phyloP scores from a whole-genome alignment of 2,888 invertebrate species.

The Heliconius charithonia region DNA sequence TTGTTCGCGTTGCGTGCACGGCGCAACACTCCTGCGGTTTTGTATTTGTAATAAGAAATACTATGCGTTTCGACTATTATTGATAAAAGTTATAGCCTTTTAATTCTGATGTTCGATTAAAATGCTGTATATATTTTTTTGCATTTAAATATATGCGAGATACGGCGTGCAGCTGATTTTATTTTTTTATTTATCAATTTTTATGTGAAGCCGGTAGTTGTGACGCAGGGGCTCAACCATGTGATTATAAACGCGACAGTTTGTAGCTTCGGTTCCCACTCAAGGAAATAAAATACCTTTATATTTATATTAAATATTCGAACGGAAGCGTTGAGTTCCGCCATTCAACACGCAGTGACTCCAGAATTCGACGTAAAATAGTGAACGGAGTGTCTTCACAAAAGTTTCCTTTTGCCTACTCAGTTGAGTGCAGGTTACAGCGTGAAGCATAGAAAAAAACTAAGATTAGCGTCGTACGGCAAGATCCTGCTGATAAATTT shows the following conservation, averaged over 20 bases:
- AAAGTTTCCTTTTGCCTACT: not conserved
- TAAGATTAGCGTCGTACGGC: too few relatives aligned
- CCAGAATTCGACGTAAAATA: not conserved
- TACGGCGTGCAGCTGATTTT: too few relatives aligned
- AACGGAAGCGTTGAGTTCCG: too few relatives aligned
- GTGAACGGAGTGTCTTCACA: not conserved
- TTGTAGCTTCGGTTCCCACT: too few relatives aligned
- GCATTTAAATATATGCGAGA: not conserved
- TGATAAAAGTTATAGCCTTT: not conserved
- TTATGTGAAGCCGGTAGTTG: too few relatives aligned
- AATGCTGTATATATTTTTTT: not conserved
- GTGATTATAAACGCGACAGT: too few relatives aligned
- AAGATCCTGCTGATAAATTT: too few relatives aligned
- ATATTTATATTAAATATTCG: not conserved
- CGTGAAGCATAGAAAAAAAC: not conserved
- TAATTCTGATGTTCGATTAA: not conserved
- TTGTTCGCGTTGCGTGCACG: constrained; percentile 46
- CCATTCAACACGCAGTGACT: not conserved
- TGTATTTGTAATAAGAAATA: constrained; percentile 38
- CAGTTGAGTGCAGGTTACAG: not conserved
- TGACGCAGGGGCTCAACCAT: too few relatives aligned
- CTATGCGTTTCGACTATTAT: not conserved
- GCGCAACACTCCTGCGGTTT: constrained; percentile 50
- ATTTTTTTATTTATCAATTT: too few relatives aligned
- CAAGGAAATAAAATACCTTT: too few relatives aligned